Evolutionary conservation across 2,113 vertebrate species (phyloP).

Genomic region (Actenoides lindsayi): DNA sequence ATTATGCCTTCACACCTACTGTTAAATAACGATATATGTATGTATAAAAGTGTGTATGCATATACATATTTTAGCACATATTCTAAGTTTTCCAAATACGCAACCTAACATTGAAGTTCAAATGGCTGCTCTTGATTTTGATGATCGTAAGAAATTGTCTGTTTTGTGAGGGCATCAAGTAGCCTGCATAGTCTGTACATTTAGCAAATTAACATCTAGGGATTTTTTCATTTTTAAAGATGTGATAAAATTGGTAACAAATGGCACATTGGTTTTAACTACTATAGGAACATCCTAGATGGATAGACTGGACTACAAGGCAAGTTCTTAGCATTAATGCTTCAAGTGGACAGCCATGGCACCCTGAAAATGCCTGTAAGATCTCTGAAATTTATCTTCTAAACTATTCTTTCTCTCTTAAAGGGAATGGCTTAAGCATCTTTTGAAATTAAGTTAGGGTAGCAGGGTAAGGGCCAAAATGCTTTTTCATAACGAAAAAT

Average conservation of each 20-base stretch:
- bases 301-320: not conserved
- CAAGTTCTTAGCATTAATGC: not conserved
- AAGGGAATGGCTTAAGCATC: not conserved
- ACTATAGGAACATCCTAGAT: not conserved
- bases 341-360: not conserved
- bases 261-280: not conserved
- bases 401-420: not conserved
- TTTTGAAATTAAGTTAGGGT: not conserved
- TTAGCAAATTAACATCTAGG: not conserved
- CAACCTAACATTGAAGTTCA: not conserved
- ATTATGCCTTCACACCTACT: not conserved
- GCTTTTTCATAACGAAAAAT: not conserved
- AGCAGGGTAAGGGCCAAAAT: not conserved
- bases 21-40: not conserved
- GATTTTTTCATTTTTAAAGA: not conserved
- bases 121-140: not conserved
- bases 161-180: not conserved
- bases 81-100: not conserved
- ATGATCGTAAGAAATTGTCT: not conserved
- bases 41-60: not conserved
- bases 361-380: not conserved
- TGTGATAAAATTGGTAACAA: not conserved
- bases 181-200: not conserved
- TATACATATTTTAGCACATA: not conserved
- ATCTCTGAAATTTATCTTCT: not conserved